phyloP scores from a whole-genome alignment of 2,797 vertebrate genomes.

The Myiothlypis chrysogaster region DNA sequence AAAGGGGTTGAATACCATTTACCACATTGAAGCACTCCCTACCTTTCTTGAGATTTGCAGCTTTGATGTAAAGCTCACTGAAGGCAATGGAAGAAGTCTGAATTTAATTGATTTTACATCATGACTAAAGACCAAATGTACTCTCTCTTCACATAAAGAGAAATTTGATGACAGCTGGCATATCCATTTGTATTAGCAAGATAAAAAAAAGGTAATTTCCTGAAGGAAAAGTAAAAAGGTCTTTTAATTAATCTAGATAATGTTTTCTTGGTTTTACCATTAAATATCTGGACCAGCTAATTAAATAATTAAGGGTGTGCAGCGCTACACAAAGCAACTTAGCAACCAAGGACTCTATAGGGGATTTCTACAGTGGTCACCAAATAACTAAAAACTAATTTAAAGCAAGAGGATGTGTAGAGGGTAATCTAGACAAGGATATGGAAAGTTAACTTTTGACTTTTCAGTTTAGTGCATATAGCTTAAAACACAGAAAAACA shows the following conservation, averaged over 20 bases:
- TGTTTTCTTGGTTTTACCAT: background rate
- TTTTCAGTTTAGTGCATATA: background rate
- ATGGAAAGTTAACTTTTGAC: background rate
- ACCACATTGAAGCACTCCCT: background rate
- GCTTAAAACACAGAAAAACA: background rate
- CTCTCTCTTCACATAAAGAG: background rate
- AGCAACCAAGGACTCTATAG: background rate
- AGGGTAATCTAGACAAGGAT: background rate
- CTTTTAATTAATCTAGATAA: background rate
- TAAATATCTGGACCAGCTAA: background rate
- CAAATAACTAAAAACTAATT: background rate
- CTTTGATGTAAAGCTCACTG: background rate
- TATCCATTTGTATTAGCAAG: background rate
- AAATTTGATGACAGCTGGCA: background rate
- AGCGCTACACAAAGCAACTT: background rate
- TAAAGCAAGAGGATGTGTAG: background rate
- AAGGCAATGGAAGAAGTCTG: background rate
- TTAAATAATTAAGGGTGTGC: background rate
- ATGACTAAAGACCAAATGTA: background rate
- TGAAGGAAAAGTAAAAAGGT: background rate
- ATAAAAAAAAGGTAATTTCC: background rate
- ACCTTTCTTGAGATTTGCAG: background rate
- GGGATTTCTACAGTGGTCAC: background rate
- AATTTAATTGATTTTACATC: background rate
- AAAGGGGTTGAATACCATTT: background rate